Conservation (phyloP, 2,113 vertebrate species). For the Hemicordylus capensis region DNA sequence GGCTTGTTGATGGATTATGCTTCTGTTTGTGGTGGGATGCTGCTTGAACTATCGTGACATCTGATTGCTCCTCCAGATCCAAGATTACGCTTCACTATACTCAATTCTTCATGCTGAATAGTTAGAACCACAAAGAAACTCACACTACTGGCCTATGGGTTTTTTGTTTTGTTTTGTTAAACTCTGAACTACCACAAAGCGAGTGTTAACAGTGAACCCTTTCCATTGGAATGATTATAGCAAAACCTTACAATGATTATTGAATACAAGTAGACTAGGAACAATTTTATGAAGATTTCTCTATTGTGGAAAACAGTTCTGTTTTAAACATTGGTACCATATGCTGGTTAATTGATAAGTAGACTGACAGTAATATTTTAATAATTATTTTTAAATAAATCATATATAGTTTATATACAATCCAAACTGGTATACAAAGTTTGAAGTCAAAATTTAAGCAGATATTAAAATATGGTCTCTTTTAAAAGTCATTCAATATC, state of each 20-base stretch:
- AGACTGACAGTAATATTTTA: too few relatives aligned
- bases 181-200: neutral
- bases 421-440: too few relatives aligned
- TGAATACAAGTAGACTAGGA: neutral
- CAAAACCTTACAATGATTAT: neutral
- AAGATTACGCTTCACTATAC: neutral
- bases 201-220: neutral
- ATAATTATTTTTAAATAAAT: too few relatives aligned
- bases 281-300: neutral
- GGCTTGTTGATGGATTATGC: neutral
- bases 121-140: neutral
- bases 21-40: neutral
- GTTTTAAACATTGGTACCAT: neutral
- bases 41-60: neutral
- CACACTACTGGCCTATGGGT: neutral
- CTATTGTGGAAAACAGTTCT: neutral
- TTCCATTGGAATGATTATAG: neutral
- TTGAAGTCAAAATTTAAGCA: too few relatives aligned
- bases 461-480: neutral
- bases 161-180: too few relatives aligned
- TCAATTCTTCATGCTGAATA: neutral
- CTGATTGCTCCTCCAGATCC: neutral
- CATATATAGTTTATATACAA: too few relatives aligned
- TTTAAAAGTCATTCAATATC: neutral
- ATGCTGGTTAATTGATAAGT: too few relatives aligned